Conservation (phyloP, 2,888 invertebrate genomes). For the Spisula subtruncata region DNA sequence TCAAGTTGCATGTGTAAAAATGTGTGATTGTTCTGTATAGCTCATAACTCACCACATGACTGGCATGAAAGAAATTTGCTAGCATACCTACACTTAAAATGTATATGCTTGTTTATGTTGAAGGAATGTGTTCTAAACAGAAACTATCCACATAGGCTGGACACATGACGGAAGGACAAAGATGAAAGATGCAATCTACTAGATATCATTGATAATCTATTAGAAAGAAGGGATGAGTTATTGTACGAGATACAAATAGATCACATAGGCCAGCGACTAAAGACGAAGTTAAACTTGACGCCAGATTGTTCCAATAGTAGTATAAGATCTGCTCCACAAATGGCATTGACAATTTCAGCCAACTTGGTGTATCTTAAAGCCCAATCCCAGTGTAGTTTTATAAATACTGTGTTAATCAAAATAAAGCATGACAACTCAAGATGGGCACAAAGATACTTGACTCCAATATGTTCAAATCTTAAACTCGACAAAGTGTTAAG, state of each 20-base stretch:
- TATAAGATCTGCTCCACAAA: background rate
- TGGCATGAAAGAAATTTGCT: constrained; percentile 27
- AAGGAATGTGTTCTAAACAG: background rate
- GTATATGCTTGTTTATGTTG: constrained; percentile 9
- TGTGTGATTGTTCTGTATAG: constrained; percentile 10
- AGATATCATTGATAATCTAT: background rate
- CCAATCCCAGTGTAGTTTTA: background rate
- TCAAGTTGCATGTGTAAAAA: constrained; percentile 34
- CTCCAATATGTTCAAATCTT: background rate
- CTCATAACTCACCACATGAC: background rate
- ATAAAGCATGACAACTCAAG: background rate
- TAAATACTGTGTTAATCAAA: background rate
- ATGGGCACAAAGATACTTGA: background rate
- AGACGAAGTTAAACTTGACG: no score
- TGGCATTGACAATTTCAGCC: background rate
- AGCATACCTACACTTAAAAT: background rate
- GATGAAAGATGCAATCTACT: background rate
- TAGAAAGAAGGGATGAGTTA: no score
- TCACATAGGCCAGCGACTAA: background rate
- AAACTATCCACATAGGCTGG: constrained; percentile 25
- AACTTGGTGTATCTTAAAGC: no score
- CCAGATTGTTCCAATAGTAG: background rate
- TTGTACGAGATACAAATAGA: background rate
- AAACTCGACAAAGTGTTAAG: no score
- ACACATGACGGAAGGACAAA: background rate